Evolutionary conservation across 2,888 invertebrate species (phyloP).

Genomic region (Thereva nobilitata): DNA sequence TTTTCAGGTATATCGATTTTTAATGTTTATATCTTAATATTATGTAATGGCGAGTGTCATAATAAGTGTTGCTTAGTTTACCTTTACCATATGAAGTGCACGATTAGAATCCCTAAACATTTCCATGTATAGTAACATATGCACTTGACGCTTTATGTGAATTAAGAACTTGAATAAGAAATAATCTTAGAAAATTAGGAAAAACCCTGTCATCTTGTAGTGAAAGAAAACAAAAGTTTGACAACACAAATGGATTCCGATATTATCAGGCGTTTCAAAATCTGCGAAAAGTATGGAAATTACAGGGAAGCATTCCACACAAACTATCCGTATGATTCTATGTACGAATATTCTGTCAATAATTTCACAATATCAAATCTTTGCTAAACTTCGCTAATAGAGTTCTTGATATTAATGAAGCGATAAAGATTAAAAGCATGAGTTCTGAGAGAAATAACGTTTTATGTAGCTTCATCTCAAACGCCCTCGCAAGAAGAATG

Average conservation of each 20-base stretch:
- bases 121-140: too few species aligned
- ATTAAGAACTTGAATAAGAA: constrained; percentile 2
- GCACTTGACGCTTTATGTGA: background rate
- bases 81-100: too few species aligned
- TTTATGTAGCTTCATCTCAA: too few species aligned
- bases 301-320: background rate
- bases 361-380: too few species aligned
- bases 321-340: background rate
- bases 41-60: background rate
- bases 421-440: too few species aligned
- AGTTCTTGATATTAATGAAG: too few species aligned
- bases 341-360: too few species aligned
- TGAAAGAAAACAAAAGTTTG: background rate
- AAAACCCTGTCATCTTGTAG: background rate
- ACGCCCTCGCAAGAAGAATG: too few species aligned
- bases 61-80: too few species aligned
- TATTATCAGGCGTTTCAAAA: background rate
- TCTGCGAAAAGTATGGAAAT: background rate
- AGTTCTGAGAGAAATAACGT: too few species aligned
- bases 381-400: too few species aligned
- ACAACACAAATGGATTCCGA: background rate
- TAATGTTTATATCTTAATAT: constrained; percentile 7
- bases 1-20: background rate
- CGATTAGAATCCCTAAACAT: too few species aligned
- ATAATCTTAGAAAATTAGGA: background rate